Percentiles rank a stretch among this genome's conserved stretches.
phyloP scores from a whole-genome alignment of 2,888 invertebrate species.

The Nomada goodeniana region DNA sequence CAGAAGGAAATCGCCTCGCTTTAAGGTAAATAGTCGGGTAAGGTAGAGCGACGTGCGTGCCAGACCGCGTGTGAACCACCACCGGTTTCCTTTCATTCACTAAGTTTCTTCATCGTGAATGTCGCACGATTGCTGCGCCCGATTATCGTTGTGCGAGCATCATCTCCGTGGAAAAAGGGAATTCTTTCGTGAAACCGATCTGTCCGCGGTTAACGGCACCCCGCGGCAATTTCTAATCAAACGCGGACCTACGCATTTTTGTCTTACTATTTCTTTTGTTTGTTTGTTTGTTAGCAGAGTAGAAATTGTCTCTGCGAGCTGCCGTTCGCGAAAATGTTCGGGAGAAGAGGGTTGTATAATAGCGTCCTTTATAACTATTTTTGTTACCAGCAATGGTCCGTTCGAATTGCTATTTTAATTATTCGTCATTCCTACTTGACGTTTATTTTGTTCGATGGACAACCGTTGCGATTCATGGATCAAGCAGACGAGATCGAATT shows the following conservation, averaged over 20 bases:
- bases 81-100: conserved; percentile 82
- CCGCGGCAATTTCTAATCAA: conserved; percentile 10
- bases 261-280: too few relatives aligned
- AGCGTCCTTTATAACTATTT: too few relatives aligned
- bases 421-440: too few relatives aligned
- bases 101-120: conserved; percentile 80
- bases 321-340: too few relatives aligned
- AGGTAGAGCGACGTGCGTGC: conserved; percentile 59
- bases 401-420: too few relatives aligned
- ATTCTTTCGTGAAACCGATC: conserved; percentile 43
- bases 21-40: conserved; percentile 77
- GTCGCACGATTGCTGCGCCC: conserved; percentile 79
- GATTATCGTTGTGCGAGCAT: conserved; percentile 69
- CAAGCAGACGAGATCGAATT: background rate
- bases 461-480: too few relatives aligned
- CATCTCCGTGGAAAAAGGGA: conserved; percentile 58
- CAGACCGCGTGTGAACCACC: conserved; percentile 79
- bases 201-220: conserved; percentile 34
- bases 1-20: conserved; percentile 81
- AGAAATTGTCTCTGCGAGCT: too few relatives aligned
- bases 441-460: too few relatives aligned
- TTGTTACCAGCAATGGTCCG: too few relatives aligned
- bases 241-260: background rate
- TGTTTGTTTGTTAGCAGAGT: too few relatives aligned
- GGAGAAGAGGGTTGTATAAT: too few relatives aligned